These are phyloP conservation scores for Cylindroiulus punctatus DNA, from an alignment of 2,888 invertebrate species.

Conservation along the genomic window DNA sequence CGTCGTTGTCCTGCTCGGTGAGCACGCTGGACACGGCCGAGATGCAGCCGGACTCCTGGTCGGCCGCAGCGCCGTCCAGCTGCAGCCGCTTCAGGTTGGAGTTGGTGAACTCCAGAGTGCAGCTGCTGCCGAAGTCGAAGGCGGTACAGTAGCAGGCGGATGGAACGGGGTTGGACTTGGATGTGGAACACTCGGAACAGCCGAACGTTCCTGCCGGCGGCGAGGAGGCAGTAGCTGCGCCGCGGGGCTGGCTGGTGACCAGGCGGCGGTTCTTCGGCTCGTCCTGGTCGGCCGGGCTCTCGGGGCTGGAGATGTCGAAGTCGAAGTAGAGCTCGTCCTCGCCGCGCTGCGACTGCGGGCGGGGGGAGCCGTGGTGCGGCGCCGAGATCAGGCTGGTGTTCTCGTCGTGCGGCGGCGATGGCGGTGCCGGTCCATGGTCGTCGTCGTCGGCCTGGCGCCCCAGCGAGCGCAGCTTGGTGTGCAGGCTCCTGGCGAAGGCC, in stretches of 20 bases:
- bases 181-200: too few relatives aligned
- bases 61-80: background rate
- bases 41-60: slow-evolving; percentile 52
- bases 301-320: slow-evolving; percentile 72
- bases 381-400: slow-evolving; percentile 9
- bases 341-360: slow-evolving; percentile 40
- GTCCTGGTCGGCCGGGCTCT: slow-evolving; percentile 72
- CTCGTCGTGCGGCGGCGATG: background rate
- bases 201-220: too few relatives aligned
- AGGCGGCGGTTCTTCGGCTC: background rate
- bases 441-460: slow-evolving; percentile 68
- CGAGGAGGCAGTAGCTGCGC: background rate
- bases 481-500: slow-evolving; percentile 81
- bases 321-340: slow-evolving; percentile 65
- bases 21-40: slow-evolving; percentile 53
- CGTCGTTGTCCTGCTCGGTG: slow-evolving; percentile 53
- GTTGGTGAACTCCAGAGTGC: background rate
- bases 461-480: slow-evolving; percentile 78
- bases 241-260: background rate
- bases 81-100: background rate
- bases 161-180: too few relatives aligned
- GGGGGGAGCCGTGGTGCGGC: background rate
- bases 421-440: slow-evolving; percentile 47
- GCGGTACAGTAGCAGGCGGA: background rate
- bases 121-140: background rate